Conservation (phyloP, 2,888 invertebrate species). For the Spatulosminthurus flaviceps region DNA sequence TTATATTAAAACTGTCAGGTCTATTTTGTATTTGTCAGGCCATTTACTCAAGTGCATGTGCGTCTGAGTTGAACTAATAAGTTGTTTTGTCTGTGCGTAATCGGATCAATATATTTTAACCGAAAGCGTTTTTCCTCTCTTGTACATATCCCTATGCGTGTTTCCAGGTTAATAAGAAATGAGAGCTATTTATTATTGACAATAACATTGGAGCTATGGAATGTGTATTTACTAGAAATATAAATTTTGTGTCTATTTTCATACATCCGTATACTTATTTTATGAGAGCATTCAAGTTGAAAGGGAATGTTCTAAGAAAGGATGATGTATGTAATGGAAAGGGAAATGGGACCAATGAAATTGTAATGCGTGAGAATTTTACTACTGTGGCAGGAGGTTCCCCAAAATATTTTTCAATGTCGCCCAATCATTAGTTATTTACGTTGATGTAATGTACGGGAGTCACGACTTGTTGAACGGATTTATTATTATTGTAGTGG, state of each 20-base stretch:
- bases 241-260: too few relatives aligned
- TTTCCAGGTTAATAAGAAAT: too few relatives aligned
- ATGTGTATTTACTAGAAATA: too few relatives aligned
- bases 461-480: conserved; percentile 35
- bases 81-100: background rate
- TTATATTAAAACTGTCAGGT: background rate
- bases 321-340: background rate
- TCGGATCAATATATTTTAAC: too few relatives aligned
- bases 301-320: too few relatives aligned
- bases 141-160: too few relatives aligned
- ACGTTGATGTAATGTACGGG: background rate
- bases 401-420: conserved; percentile 33
- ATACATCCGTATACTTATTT: too few relatives aligned
- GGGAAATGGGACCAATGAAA: background rate
- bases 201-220: too few relatives aligned
- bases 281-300: too few relatives aligned
- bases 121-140: too few relatives aligned
- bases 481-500: conserved; percentile 22
- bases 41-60: background rate
- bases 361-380: background rate
- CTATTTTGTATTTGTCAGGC: background rate
- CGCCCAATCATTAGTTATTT: conserved; percentile 29
- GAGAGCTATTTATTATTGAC: too few relatives aligned
- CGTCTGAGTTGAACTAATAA: conserved; percentile 4
- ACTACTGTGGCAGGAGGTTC: conserved; percentile 6